Conservation (phyloP, 2,113 vertebrate species). For the Melanocharis versteri region DNA sequence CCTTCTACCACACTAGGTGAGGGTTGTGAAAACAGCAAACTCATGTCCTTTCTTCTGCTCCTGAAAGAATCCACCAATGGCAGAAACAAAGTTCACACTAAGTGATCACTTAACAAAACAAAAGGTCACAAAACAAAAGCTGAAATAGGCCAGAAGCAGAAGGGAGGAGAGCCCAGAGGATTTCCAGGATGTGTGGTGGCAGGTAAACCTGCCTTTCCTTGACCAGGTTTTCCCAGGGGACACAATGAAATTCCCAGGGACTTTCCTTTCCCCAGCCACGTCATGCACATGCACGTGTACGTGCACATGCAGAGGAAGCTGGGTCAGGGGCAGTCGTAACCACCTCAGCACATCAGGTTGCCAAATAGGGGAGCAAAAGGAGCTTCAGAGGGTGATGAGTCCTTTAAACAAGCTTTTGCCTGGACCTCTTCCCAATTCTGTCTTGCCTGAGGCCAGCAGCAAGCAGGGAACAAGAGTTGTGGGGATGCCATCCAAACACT, state of each 20-base stretch:
- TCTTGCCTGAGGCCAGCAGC: not conserved
- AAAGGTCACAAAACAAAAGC: not conserved
- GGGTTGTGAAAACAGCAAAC: not conserved
- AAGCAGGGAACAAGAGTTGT: not conserved
- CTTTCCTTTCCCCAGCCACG: not conserved
- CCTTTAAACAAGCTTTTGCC: not conserved
- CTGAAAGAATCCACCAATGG: not conserved
- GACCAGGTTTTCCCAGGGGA: not conserved
- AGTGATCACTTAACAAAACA: not conserved
- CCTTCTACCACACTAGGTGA: not conserved
- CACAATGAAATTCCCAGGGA: not conserved
- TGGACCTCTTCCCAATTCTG: not conserved
- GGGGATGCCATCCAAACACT: not conserved
- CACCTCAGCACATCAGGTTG: not conserved
- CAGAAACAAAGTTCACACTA: not conserved
- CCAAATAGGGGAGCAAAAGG: not conserved
- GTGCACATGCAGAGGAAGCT: not conserved
- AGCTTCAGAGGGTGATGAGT: fast-evolving
- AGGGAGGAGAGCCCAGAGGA: not conserved
- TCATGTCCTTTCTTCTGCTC: not conserved
- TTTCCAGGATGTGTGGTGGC: not conserved
- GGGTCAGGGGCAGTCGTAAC: not conserved
- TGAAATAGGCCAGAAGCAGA: not conserved
- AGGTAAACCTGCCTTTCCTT: not conserved
- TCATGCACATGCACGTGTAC: not conserved